Evolutionary conservation across 2,113 vertebrate genomes (phyloP).

Genomic region (Neogobius melanostomus): DNA sequence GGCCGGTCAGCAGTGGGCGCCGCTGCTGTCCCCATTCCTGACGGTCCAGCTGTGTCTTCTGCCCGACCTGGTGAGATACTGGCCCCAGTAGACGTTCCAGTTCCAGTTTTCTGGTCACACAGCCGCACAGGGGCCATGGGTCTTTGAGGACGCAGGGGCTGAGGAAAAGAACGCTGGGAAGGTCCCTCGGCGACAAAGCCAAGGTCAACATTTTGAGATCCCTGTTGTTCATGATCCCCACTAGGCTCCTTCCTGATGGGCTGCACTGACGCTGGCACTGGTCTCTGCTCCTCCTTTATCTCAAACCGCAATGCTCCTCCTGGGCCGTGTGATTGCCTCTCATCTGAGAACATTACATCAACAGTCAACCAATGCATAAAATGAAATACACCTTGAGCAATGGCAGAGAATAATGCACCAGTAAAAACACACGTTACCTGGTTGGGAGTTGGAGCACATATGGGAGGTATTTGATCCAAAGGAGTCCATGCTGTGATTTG

Average conservation of each 20-base stretch:
- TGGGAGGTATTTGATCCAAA: slow-evolving; percentile 61
- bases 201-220: slow-evolving; percentile 59
- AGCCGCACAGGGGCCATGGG: slow-evolving; percentile 43
- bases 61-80: slow-evolving; percentile 44
- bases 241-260: slow-evolving; percentile 51
- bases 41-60: slow-evolving; percentile 61
- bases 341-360: slow-evolving; percentile 44
- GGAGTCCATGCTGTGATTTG: slow-evolving; percentile 73
- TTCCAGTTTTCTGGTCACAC: slow-evolving; percentile 51
- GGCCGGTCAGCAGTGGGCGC: slow-evolving; percentile 71
- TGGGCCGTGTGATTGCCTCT: slow-evolving; percentile 60
- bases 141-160: slow-evolving; percentile 59
- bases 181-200: slow-evolving; percentile 60
- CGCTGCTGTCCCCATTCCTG: slow-evolving; percentile 39
- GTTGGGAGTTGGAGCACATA: slow-evolving; percentile 70
- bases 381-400: background rate
- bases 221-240: slow-evolving; percentile 52
- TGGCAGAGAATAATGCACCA: background rate
- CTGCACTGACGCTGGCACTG: slow-evolving; percentile 47
- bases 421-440: slow-evolving; percentile 45
- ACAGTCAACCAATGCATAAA: no score
- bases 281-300: slow-evolving; percentile 78
- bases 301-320: slow-evolving; percentile 59
- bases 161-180: slow-evolving; percentile 59
- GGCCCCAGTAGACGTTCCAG: slow-evolving; percentile 38